These are phyloP conservation scores for Eublepharis macularius DNA, from an alignment of 2,113 vertebrate species.

Conservation along the genomic window DNA sequence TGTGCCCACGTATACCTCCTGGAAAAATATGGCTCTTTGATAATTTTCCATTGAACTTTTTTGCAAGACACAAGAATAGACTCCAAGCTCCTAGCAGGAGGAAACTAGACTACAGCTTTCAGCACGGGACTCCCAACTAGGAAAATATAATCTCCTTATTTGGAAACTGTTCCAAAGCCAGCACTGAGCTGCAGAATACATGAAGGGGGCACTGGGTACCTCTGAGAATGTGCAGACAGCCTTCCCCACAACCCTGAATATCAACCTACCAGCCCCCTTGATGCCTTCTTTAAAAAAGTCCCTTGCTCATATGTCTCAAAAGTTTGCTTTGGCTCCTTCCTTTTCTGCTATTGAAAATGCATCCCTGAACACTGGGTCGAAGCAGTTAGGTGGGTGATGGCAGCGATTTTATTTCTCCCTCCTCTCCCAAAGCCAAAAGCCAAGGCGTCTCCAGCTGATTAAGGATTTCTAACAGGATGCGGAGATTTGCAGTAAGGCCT, in stretches of 20 bases:
- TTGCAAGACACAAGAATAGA: neutral
- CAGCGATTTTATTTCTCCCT: neutral
- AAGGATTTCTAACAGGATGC: constrained; percentile 83
- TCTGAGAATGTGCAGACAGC: neutral
- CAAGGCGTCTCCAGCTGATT: constrained; percentile 75
- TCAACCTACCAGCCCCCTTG: neutral
- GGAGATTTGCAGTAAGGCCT: constrained; percentile 78
- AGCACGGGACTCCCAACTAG: no score
- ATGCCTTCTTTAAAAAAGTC: neutral
- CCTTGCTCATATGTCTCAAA: no score
- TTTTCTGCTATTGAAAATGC: neutral
- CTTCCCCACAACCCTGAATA: neutral
- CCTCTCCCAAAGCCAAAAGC: constrained; percentile 41
- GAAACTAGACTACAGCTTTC: no score
- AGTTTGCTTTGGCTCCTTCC: neutral
- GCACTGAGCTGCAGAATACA: no score
- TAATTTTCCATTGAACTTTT: neutral
- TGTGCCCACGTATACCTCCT: no score
- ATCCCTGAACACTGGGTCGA: neutral
- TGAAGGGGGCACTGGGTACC: neutral
- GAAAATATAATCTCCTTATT: neutral
- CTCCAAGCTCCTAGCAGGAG: neutral
- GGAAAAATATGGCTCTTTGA: neutral
- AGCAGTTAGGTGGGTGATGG: neutral
- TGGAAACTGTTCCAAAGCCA: neutral